A percentile compares a stretch with the other conserved stretches of the same genome.
phyloP scores from a whole-genome alignment of 2,888 invertebrate genomes.

The Petrolisthes manimaculis region DNA sequence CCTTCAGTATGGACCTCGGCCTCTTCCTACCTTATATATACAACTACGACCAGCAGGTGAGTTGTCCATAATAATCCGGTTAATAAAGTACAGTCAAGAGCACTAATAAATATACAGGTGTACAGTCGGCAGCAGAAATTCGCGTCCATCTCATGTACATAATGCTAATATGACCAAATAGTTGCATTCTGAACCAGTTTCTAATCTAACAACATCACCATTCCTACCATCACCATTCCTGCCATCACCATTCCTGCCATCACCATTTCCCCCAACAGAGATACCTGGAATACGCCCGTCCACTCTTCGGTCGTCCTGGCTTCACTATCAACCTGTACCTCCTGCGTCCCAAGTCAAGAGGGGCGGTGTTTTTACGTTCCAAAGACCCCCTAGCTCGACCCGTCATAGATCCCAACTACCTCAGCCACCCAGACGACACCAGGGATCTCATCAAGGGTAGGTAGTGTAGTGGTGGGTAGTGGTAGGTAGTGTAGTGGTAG shows the following conservation, averaged over 20 bases:
- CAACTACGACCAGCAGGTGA: conserved; percentile 25
- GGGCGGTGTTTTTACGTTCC: conserved; percentile 40
- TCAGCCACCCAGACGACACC: conserved; percentile 43
- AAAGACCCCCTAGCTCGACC: conserved; percentile 33
- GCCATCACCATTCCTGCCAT: neutral
- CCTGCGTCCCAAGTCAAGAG: conserved; percentile 45
- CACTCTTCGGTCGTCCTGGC: conserved; percentile 24
- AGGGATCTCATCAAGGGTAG: conserved; percentile 28
- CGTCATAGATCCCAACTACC: conserved; percentile 48
- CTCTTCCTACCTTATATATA: conserved; percentile 49
- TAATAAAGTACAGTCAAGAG: too few species aligned
- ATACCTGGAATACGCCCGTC: conserved; percentile 26
- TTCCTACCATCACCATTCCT: too few species aligned
- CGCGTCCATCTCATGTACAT: too few species aligned
- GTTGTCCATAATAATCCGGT: too few species aligned
- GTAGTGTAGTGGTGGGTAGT: too few species aligned
- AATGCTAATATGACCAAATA: too few species aligned
- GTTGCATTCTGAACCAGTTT: too few species aligned
- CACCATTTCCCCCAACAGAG: conserved; percentile 26
- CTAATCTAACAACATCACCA: too few species aligned
- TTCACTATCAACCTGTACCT: conserved; percentile 44
- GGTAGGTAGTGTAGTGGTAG: too few species aligned
- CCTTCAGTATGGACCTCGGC: conserved; percentile 40
- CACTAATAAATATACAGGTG: too few species aligned
- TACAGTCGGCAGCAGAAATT: too few species aligned